phyloP scores from a whole-genome alignment of 2,888 invertebrate species.

The Heteromyza rotundicornis region DNA sequence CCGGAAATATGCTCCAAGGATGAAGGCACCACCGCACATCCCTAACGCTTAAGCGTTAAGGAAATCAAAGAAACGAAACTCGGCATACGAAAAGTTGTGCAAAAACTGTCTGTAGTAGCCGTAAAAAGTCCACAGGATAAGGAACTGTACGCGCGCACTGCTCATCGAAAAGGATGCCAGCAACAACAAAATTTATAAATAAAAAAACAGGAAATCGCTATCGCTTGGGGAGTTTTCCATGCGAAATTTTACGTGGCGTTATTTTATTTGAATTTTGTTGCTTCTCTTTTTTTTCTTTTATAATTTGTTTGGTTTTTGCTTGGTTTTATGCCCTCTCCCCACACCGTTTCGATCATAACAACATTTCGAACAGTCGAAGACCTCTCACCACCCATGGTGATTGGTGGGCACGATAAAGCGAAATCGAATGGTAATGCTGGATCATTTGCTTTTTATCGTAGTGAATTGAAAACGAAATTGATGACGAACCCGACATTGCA shows the following conservation, averaged over 20 bases:
- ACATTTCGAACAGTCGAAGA: too few relatives aligned
- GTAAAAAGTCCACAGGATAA: background rate
- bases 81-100: slow-evolving; percentile 16
- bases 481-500: too few relatives aligned
- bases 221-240: background rate
- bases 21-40: slow-evolving; percentile 6
- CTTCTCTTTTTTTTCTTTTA: background rate
- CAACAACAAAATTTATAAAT: background rate
- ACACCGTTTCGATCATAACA: too few relatives aligned
- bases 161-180: background rate
- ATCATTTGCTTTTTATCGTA: slow-evolving; percentile 19
- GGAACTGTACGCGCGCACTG: too few relatives aligned
- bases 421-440: slow-evolving; percentile 12
- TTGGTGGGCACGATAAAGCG: background rate
- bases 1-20: slow-evolving; percentile 18
- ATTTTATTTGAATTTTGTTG: slow-evolving; percentile 5
- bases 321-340: too few relatives aligned
- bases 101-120: background rate
- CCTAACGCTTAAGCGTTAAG: background rate
- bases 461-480: slow-evolving; percentile 21
- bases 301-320: slow-evolving; percentile 3
- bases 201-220: background rate
- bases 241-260: too few relatives aligned
- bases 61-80: background rate
- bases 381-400: background rate